Evolutionary conservation across 2,888 invertebrate genomes (phyloP).

Genomic region (Orchesellides sinensis): DNA sequence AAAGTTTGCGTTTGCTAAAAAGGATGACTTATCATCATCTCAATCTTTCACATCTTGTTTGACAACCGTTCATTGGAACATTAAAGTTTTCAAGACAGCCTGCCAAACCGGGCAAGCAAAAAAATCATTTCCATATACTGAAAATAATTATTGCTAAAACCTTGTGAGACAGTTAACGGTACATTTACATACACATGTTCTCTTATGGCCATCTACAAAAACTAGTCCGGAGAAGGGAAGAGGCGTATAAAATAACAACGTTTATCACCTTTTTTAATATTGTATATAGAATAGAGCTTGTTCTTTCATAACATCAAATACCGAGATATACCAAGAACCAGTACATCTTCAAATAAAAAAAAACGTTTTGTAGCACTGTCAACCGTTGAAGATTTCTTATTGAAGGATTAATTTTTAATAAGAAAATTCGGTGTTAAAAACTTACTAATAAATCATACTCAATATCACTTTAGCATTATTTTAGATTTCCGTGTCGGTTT

Average conservation of each 20-base stretch:
- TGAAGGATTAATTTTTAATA: too few species aligned
- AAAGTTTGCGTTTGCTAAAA: constrained; percentile 8
- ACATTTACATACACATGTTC: constrained; percentile 6
- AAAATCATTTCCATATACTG: constrained; percentile 58
- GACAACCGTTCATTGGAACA: constrained; percentile 64
- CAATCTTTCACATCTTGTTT: constrained; percentile 25
- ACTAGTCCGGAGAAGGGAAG: constrained; percentile 32
- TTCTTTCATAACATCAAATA: too few species aligned
- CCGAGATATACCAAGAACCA: too few species aligned
- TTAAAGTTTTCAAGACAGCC: constrained; percentile 56
- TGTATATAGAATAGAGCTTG: background rate
- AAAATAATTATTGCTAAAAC: background rate
- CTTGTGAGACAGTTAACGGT: constrained; percentile 19
- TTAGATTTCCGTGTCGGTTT: too few species aligned
- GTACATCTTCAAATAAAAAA: too few species aligned
- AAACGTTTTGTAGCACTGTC: too few species aligned
- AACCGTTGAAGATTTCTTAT: too few species aligned
- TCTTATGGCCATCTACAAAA: constrained; percentile 13
- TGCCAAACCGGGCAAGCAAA: constrained; percentile 62
- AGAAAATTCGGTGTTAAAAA: too few species aligned
- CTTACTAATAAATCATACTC: too few species aligned
- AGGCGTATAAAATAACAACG: constrained; percentile 7
- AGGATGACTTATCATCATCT: constrained; percentile 12
- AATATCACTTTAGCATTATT: too few species aligned
- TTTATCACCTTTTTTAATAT: too few species aligned